Base-by-base conservation (phyloP, 2,113 vertebrate species). In the Perca schrenkii region DNA sequence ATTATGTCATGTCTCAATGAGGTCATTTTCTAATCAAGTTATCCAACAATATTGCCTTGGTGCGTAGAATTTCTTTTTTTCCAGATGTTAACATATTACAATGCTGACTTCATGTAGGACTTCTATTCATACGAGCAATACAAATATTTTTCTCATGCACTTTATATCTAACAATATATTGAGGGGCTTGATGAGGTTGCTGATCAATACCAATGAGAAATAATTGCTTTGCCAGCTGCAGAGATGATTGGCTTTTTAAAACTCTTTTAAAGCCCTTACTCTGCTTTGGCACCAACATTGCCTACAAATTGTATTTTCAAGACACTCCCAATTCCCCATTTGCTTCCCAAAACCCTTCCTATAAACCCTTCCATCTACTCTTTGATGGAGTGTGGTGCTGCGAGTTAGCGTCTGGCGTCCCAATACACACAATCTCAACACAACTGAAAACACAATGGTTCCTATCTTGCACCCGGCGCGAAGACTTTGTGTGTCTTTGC, bases 1-100 rank as follows among this genome's bases (percentile, higher is more conserved):
- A 83, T 86, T 53, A 77, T 82, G 87, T 88, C 74, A 69, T 50
- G 54, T 69, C 73, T 64, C 25, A 0, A 56, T 80, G 36, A 85
- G 17, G 49, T 81, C 13, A 77, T 58, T 76, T 71, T 62, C 66
- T 76, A 28, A 80, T 85, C 57, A 80, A 28, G 50, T 36, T 43
- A 53, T 56, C 31, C 21, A 16, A 22, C 14, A 56, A 64, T 6
- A 34, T 6, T 76, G 14, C 6, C 22, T 67, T 8, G 7, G 25
- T 50, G 17, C 43, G 54, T 1, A 21, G 4, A 47, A 25, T 50
- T 28, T 28, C 25, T 2, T 36, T n/a, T 31, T 21, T 17, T 13
- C 11, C 14, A 4, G 6, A 53, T 84, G 25, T 22, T 57, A 15
- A 17, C 19, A 43, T 65, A 36, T 28, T 21, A 6, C 1, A 73